These are phyloP conservation scores for Tinamus major DNA, from an alignment of 2,797 vertebrate genomes.

Conservation along the genomic window DNA sequence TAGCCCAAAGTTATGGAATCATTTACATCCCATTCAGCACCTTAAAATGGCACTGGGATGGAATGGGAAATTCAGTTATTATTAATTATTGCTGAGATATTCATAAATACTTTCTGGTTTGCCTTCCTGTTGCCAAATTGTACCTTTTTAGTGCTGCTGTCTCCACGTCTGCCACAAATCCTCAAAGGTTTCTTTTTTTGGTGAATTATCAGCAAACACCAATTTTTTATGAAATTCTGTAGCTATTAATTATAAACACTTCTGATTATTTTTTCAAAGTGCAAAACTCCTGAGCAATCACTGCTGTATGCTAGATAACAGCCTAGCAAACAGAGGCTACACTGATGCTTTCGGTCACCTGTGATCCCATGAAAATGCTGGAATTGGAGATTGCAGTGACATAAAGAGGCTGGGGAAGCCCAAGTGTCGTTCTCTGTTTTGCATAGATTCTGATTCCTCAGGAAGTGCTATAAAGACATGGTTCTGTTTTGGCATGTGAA, in stretches of 20 bases:
- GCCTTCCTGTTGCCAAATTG: not conserved
- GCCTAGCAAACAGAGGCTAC: not conserved
- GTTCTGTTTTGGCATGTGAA: not conserved
- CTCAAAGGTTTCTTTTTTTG: not conserved
- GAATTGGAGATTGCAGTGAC: not conserved
- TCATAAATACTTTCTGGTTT: not conserved
- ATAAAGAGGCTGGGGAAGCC: not conserved
- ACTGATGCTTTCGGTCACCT: not conserved
- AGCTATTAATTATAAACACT: not conserved
- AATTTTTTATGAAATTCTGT: not conserved
- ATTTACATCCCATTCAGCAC: not conserved
- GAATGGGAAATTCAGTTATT: not conserved
- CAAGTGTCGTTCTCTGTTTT: not conserved
- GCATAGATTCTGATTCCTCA: not conserved
- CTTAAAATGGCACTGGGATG: not conserved
- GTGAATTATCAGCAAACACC: not conserved
- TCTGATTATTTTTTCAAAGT: not conserved
- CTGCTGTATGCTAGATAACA: accelerated
- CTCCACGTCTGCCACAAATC: accelerated
- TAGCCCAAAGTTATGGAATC: not conserved
- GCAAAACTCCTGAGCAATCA: accelerated
- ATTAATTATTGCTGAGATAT: not conserved
- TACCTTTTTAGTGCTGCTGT: accelerated
- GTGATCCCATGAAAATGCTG: accelerated
- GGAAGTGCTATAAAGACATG: not conserved